A percentile compares a stretch with the other conserved stretches of the same genome.
These are phyloP conservation scores for Andrena cerasifolii DNA, from an alignment of 1,140 invertebrate species.

Conservation along the genomic window DNA sequence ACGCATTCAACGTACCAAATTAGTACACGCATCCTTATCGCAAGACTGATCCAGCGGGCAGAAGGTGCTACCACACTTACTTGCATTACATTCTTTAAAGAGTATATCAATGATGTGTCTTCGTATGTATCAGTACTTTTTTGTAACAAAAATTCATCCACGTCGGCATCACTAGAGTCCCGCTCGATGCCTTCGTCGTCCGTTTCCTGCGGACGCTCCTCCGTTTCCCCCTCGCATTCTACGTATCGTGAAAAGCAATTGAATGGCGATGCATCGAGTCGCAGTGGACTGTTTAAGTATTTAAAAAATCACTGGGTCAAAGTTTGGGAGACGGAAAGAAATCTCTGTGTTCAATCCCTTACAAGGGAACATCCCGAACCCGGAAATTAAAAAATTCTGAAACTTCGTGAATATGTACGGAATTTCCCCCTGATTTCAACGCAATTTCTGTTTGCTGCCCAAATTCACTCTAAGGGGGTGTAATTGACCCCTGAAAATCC, in stretches of 20 bases:
- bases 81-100: conserved; percentile 62
- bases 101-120: conserved; percentile 34
- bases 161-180: conserved; percentile 90
- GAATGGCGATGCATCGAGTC: background rate
- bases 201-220: conserved; percentile 85
- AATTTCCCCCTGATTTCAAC: too few relatives aligned
- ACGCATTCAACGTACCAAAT: background rate
- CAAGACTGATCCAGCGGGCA: background rate
- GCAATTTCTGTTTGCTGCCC: too few relatives aligned
- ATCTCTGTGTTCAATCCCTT: too few relatives aligned
- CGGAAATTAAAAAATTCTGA: too few relatives aligned
- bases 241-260: background rate
- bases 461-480: too few relatives aligned
- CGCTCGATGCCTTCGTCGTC: conserved; percentile 96
- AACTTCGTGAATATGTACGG: too few relatives aligned
- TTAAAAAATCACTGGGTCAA: too few relatives aligned
- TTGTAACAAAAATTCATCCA: conserved; percentile 74
- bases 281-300: too few relatives aligned
- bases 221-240: conserved; percentile 57
- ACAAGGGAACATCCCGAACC: too few relatives aligned
- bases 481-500: too few relatives aligned
- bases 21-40: background rate
- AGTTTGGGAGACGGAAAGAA: too few relatives aligned
- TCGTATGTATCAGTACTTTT: conserved; percentile 50
- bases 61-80: conserved; percentile 39